Conservation (phyloP, 2,113 vertebrate genomes). For the Bujurquina vittata region DNA sequence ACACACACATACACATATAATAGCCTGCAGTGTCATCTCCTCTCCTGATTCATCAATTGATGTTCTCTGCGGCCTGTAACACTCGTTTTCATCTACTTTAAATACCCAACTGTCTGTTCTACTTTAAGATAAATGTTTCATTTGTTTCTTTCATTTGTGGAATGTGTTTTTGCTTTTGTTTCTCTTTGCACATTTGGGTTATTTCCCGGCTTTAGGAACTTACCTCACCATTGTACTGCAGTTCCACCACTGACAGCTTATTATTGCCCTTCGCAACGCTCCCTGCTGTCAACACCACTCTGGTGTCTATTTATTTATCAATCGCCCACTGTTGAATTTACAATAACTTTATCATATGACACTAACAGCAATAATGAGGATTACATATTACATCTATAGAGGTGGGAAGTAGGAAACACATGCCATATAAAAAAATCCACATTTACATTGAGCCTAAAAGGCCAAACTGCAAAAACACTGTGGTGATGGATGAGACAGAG, state of each 20-base stretch:
- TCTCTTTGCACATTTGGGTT: not conserved
- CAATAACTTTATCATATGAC: not conserved
- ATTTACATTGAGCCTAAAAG: not conserved
- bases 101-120: not conserved
- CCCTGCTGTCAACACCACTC: not conserved
- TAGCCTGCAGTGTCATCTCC: not conserved
- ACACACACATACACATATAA: no score
- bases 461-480: not conserved
- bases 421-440: not conserved
- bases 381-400: no score
- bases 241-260: not conserved
- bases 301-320: not conserved
- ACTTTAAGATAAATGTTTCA: not conserved
- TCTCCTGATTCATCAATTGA: not conserved
- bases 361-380: not conserved
- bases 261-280: not conserved
- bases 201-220: not conserved
- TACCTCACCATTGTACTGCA: not conserved
- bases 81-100: not conserved
- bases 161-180: not conserved
- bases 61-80: not conserved
- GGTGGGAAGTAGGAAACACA: no score
- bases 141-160: not conserved
- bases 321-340: not conserved
- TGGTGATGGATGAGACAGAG: slow-evolving; percentile 1